Evolutionary conservation across 2,113 vertebrate species (phyloP).

Genomic region (Gasterosteus nipponicus): DNA sequence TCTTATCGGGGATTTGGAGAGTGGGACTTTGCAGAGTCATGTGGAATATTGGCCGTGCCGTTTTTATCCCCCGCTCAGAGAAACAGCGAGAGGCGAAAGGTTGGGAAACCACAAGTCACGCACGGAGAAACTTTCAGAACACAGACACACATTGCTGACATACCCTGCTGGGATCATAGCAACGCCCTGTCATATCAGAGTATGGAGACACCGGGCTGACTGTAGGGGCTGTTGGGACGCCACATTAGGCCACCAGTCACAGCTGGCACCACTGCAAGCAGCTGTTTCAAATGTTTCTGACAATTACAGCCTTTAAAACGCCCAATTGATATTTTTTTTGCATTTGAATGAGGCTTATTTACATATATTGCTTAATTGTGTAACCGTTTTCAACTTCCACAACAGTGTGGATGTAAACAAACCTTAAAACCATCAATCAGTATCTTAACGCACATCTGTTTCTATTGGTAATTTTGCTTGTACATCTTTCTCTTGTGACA

Average conservation of each 20-base stretch:
- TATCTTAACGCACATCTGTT: too few species aligned
- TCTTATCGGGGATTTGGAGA: constrained; percentile 76
- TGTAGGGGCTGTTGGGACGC: constrained; percentile 56
- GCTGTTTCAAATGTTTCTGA: constrained; percentile 10
- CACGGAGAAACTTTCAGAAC: constrained; percentile 31
- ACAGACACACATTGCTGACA: constrained; percentile 28
- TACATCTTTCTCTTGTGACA: too few species aligned
- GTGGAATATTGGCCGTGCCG: constrained; percentile 68
- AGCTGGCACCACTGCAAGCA: constrained; percentile 29
- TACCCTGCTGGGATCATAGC: constrained; percentile 51
- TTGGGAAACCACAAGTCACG: constrained; percentile 54
- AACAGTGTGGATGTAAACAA: background rate
- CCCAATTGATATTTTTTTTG: background rate
- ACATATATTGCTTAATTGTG: background rate
- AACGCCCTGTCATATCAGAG: constrained; percentile 43
- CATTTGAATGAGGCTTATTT: background rate
- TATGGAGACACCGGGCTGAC: constrained; percentile 48
- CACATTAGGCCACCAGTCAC: constrained; percentile 40
- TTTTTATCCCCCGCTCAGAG: constrained; percentile 57
- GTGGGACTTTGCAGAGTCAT: constrained; percentile 75
- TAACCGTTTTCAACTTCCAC: background rate
- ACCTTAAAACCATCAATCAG: background rate
- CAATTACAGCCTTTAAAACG: constrained; percentile 3
- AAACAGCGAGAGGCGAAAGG: constrained; percentile 59
- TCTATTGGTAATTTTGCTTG: too few species aligned